Evolutionary conservation across 2,888 invertebrate genomes (phyloP), one percentile per base, ranked within the genome.

Genomic region (Masnerella sp.): DNA sequence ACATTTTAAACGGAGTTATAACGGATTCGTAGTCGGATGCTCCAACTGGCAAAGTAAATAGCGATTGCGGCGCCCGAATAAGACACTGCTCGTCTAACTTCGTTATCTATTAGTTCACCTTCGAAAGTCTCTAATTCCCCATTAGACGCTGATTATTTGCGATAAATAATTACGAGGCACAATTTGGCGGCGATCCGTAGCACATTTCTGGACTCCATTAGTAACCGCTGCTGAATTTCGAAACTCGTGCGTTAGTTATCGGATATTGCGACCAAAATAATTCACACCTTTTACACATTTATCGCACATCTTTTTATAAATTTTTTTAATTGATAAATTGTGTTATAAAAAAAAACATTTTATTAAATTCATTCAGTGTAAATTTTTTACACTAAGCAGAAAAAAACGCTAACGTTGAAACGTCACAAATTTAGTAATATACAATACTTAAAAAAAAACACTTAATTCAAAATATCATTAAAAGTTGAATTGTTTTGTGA

Each of bases 201-300:
- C 40, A 14, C 32, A 42, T 56, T 56, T 56, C 42, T 30, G 30
- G 20, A 56, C 15, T 42, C 56, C 56, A 56, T 56, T 56, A 56
- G 42, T 42, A 42, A 25, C 30, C 56, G 18, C 17, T 14, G 17
- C 28, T 38, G 28, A 54, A 56, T 42, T 38, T 25, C 25, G 18
- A 1, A 28, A 40, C 38, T 28, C 2, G n/a, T 28, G 28, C 17
- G 7, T 22, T 52, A 20, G 17, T 38, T 15, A 28, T 36, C 52
- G 14, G 25, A 52, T 36, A 15, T 2, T n/a, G 1, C 7, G 15
- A 20, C 8, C 20, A 36, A 51, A 34, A 22, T 22, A 36, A 15
- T 12, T 14, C n/a, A 11, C 47, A 15, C n/a, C n/a, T n/a, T n/a
- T n/a, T n/a, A n/a, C n/a, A n/a, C n/a, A n/a, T n/a, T n/a, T n/a